Conservation (phyloP, 2,113 vertebrate genomes). For the Dromiciops gliroides region DNA sequence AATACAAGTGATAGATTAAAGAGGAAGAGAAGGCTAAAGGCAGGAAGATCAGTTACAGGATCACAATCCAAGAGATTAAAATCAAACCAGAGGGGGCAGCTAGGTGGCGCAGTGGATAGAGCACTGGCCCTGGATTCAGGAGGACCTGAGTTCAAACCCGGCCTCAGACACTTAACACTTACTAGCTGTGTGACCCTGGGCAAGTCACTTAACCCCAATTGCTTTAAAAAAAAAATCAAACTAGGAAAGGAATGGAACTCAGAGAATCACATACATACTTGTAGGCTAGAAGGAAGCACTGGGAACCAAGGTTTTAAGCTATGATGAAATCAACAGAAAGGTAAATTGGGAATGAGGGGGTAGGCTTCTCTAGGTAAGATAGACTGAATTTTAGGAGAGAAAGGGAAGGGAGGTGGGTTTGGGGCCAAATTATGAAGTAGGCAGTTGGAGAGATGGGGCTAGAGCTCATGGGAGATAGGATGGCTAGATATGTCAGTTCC, state of each 20-base stretch:
- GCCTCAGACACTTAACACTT: too few species aligned
- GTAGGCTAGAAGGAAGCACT: neutral
- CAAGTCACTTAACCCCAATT: too few species aligned
- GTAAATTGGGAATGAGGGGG: neutral
- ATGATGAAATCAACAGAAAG: neutral
- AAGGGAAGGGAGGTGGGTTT: neutral
- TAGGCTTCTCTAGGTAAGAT: neutral
- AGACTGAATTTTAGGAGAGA: neutral
- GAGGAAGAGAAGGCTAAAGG: neutral
- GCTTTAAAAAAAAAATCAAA: too few species aligned
- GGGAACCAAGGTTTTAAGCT: neutral
- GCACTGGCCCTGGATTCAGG: too few species aligned
- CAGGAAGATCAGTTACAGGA: neutral
- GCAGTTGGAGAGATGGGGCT: neutral
- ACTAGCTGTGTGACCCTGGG: too few species aligned
- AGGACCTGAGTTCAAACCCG: too few species aligned
- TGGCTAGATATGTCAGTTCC: neutral
- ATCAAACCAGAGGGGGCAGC: too few species aligned
- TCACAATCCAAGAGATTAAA: neutral
- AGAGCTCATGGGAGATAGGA: neutral
- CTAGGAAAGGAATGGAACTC: neutral
- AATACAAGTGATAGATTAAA: neutral
- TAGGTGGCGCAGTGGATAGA: too few species aligned
- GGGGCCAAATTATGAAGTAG: neutral
- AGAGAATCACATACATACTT: neutral